Evolutionary conservation across 2,888 invertebrate genomes (phyloP), one percentile per base, ranked within the genome.

Genomic region (Phortica magna): DNA sequence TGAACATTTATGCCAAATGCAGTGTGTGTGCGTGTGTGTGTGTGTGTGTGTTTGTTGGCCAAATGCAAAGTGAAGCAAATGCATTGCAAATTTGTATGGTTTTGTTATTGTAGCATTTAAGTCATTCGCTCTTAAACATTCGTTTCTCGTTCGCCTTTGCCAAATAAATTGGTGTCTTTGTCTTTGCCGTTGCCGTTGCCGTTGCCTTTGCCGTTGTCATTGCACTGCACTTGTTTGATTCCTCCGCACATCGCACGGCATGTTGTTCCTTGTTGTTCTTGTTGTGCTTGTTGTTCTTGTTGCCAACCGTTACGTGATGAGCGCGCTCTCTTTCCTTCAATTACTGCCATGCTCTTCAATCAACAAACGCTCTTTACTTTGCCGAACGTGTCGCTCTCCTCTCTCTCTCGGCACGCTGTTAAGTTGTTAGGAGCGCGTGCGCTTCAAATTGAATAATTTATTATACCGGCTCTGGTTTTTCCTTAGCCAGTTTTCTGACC

Each of bases 141-240:
- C 31, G 5, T 31, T 31, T 31, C 5, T 31, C 31, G 5, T 31
- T 31, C 31, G 31, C 31, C 31, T 31, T 31, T 31, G 31, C 31
- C 31, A 4, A 31, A 31, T 31, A 31, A 31, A 31, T 31, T 31
- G 31, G 2, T 31, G 31, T 31, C 31, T 31, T 31, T 31, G 31
- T 31, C 3, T 1, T 31, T 31, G 31, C 3, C 31, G 31, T 31
- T 31, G 31, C 5, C 31, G 31, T 31, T 31, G 31, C 5, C 31
- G 31, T 31, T 31, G 31, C 5, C 5, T 2, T 31, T 31, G 31
- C 5, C 31, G 2, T 31, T 31, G 31, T 31, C 31, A 31, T 31
- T 31, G n/a, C 43, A 41, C 55, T 61, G 73, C 73, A 73, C 73
- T 73, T 73, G 73, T 73, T 73, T 73, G 73, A 73, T 73, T 73